Conservation (phyloP, 2,113 vertebrate species). For the Fulica atra region DNA sequence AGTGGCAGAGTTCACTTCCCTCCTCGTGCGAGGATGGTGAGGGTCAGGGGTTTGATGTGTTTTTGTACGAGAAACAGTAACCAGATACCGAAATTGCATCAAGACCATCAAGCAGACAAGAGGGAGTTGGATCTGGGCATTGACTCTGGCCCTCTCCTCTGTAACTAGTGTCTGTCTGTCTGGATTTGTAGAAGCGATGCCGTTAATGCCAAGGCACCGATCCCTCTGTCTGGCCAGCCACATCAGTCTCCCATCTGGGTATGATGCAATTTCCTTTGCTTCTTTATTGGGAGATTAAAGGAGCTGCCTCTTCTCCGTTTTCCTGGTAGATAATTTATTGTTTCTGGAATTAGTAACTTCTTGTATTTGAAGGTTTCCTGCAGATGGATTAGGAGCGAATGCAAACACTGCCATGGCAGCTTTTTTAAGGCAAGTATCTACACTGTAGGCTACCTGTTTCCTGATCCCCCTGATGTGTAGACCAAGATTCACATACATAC, state of each 20-base stretch:
- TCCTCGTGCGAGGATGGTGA: not conserved
- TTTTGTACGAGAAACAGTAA: not conserved
- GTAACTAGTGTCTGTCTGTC: not conserved
- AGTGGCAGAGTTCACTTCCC: not conserved
- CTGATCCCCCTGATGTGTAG: not conserved
- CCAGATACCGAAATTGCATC: not conserved
- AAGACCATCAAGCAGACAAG: not conserved
- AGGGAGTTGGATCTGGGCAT: not conserved
- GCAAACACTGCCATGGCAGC: not conserved
- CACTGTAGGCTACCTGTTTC: not conserved
- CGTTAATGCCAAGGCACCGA: not conserved
- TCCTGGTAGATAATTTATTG: constrained; percentile 36
- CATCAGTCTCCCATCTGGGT: not conserved
- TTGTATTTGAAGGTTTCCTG: not conserved
- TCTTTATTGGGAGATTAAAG: constrained; percentile 50
- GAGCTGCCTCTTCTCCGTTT: not conserved
- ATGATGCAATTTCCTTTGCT: constrained; percentile 55
- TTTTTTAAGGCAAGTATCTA: not conserved
- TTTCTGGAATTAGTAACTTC: constrained; percentile 37
- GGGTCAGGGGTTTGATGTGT: not conserved
- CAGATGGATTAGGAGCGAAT: not conserved
- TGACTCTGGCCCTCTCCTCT: not conserved
- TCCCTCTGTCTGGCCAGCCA: not conserved
- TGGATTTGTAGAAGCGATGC: not conserved
- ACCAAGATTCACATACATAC: not conserved